Percentiles rank a stretch among this genome's conserved stretches.
Evolutionary conservation across 1,140 invertebrate species (phyloP).

Genomic region (Megalopta genalis): DNA sequence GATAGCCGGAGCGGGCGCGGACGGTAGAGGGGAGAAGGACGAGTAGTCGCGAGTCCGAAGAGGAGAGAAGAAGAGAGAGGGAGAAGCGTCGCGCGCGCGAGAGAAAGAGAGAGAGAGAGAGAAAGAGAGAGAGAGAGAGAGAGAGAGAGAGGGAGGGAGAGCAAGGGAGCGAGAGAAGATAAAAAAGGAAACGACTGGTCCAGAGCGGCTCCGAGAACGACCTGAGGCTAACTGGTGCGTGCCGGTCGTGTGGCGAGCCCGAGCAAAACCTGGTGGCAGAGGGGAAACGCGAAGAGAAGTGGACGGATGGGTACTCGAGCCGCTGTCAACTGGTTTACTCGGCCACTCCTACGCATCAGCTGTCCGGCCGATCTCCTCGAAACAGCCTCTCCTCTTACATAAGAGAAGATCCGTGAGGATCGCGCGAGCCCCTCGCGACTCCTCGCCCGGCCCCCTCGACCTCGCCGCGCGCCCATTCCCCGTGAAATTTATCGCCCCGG

Average conservation of each 20-base stretch:
- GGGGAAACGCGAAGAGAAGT: conserved; percentile 47
- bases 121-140: conserved; percentile 11
- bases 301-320: conserved; percentile 54
- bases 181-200: conserved; percentile 51
- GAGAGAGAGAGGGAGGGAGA: background rate
- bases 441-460: background rate
- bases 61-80: background rate
- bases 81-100: too few relatives aligned
- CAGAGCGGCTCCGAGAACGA: conserved; percentile 47
- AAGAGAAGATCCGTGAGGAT: conserved; percentile 38
- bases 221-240: conserved; percentile 62
- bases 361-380: conserved; percentile 60
- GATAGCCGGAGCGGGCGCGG: background rate
- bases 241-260: conserved; percentile 59
- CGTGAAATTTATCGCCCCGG: conserved; percentile 8
- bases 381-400: conserved; percentile 55
- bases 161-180: background rate
- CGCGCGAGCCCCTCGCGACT: conserved; percentile 3
- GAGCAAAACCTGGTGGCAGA: conserved; percentile 41
- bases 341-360: conserved; percentile 68
- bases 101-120: conserved; percentile 7
- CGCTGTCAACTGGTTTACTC: conserved; percentile 65
- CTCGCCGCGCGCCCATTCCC: too few relatives aligned
- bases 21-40: conserved; percentile 14
- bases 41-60: background rate